Evolutionary conservation across 2,888 invertebrate species (phyloP).

Genomic region (Eumerus sabulonum): DNA sequence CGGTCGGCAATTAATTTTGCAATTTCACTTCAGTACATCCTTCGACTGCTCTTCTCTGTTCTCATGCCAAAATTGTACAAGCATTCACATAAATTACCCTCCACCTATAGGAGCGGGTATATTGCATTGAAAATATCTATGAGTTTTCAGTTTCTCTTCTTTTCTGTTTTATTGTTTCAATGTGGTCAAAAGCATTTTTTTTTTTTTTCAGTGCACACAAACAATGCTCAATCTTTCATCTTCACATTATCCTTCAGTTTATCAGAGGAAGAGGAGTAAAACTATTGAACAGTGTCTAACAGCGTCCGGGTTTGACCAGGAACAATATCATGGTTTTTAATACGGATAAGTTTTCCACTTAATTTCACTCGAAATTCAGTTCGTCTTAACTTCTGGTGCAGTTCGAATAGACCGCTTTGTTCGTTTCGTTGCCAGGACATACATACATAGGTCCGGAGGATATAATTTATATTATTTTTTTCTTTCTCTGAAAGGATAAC

Average conservation of each 20-base stretch:
- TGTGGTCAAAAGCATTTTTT: conserved; percentile 48
- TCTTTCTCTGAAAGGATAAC: conserved; percentile 20
- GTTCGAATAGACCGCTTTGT: conserved; percentile 26
- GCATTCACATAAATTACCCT: conserved; percentile 59
- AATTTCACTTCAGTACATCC: no score
- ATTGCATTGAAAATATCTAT: conserved; percentile 46
- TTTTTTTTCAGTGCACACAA: conserved; percentile 25
- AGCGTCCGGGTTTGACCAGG: conserved; percentile 46
- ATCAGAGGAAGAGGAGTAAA: conserved; percentile 1
- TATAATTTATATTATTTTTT: conserved; percentile 45
- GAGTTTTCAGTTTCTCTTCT: background rate
- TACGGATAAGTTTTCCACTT: conserved; percentile 67
- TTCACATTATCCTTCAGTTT: no score
- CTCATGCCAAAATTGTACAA: conserved; percentile 39
- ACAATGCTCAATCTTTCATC: background rate
- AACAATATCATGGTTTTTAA: conserved; percentile 57
- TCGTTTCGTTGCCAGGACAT: background rate
- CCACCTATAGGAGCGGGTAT: conserved; percentile 43
- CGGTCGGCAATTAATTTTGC: no score
- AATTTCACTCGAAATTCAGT: conserved; percentile 63
- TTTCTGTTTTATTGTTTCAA: conserved; percentile 10
- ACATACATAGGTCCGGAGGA: conserved; percentile 38
- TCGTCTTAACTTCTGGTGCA: conserved; percentile 37
- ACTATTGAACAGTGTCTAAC: conserved; percentile 61
- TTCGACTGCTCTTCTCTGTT: no score